phyloP scores from a whole-genome alignment of 2,888 invertebrate species.

The Limnephilus rhombicus region DNA sequence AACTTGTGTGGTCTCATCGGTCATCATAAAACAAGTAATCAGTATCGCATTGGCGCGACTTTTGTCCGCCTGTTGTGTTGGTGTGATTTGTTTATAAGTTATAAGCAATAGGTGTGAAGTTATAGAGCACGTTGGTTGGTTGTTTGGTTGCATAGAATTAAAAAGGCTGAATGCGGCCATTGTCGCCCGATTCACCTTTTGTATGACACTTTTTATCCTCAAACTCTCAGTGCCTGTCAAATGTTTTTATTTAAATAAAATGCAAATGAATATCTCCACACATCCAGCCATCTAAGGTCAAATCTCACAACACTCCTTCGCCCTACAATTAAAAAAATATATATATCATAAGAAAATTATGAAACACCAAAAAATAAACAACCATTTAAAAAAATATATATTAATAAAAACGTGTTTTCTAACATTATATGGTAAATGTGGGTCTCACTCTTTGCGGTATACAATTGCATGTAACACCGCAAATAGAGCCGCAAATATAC shows the following conservation, averaged over 20 bases:
- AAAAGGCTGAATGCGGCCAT: conserved; percentile 56
- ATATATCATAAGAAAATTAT: too few species aligned
- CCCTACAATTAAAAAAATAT: too few species aligned
- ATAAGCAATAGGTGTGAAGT: conserved; percentile 46
- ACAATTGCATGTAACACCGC: too few species aligned
- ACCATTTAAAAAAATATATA: too few species aligned
- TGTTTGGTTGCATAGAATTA: conserved; percentile 53
- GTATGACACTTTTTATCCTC: conserved; percentile 36
- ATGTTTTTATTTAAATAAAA: background rate
- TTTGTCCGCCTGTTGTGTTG: background rate
- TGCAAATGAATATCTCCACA: too few species aligned
- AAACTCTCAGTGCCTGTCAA: background rate
- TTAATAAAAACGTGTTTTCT: too few species aligned
- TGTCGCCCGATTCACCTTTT: conserved; percentile 60
- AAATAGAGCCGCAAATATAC: too few species aligned
- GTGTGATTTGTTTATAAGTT: conserved; percentile 45
- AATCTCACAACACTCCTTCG: too few species aligned
- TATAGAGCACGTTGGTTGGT: conserved; percentile 40
- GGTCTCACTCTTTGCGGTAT: too few species aligned
- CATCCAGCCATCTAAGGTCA: too few species aligned
- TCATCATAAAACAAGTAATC: background rate
- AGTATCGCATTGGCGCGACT: background rate
- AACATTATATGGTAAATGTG: too few species aligned
- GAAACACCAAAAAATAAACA: too few species aligned
- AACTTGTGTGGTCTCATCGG: background rate